These are phyloP conservation scores for Choloepus hoffmanni DNA, from an alignment of 2,113 vertebrate species.

Conservation along the genomic window DNA sequence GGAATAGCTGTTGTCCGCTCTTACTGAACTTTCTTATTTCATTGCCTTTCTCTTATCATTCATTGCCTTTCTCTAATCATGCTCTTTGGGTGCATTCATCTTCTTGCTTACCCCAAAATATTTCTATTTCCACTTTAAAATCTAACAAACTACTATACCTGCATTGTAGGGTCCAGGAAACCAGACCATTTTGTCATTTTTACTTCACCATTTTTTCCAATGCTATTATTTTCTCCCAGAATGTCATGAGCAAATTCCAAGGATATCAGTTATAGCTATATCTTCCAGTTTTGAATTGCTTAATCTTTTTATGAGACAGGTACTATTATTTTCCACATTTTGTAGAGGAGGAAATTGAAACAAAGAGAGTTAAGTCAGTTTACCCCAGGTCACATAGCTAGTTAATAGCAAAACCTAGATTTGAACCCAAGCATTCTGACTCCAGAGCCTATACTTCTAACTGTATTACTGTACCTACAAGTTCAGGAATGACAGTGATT, in stretches of 20 bases:
- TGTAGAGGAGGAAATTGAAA: slow-evolving; percentile 38
- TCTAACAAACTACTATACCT: not conserved
- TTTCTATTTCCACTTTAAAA: slow-evolving; percentile 58
- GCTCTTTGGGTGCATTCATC: not conserved
- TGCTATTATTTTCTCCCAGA: slow-evolving; percentile 7
- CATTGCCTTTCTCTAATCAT: not conserved
- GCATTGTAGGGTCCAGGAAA: not conserved
- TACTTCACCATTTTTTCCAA: not conserved
- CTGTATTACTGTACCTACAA: not conserved
- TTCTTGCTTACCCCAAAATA: slow-evolving; percentile 48
- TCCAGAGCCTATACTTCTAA: not conserved
- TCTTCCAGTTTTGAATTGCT: slow-evolving; percentile 39
- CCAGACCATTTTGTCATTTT: slow-evolving; percentile 15
- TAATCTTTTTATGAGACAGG: slow-evolving; percentile 14
- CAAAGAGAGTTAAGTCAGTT: not conserved
- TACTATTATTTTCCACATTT: slow-evolving; percentile 37
- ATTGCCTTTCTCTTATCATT: slow-evolving; percentile 24
- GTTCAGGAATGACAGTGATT: slow-evolving; percentile 43
- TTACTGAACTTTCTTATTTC: not conserved
- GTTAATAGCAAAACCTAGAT: slow-evolving; percentile 54
- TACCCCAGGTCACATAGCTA: not conserved
- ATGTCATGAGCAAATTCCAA: slow-evolving; percentile 27
- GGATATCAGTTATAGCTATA: not conserved
- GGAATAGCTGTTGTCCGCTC: not conserved
- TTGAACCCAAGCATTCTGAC: not conserved